phyloP scores from a whole-genome alignment of 2,888 invertebrate genomes.

The Camptogramma bilineatum region DNA sequence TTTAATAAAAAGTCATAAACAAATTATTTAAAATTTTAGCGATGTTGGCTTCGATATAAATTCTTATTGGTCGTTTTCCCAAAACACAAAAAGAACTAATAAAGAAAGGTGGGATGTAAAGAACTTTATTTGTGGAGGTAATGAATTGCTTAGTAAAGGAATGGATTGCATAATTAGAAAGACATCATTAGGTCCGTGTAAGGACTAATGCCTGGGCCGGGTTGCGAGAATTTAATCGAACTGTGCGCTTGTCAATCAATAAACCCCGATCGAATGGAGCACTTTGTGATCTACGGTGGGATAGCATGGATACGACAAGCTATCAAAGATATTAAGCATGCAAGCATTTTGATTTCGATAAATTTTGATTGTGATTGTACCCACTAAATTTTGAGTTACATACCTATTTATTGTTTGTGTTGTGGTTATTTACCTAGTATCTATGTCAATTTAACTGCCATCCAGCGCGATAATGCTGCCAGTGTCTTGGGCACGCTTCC shows the following conservation, averaged over 20 bases:
- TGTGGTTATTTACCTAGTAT: no score
- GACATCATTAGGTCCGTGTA: slow-evolving; percentile 58
- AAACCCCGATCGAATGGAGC: slow-evolving; percentile 67
- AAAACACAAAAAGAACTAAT: slow-evolving; percentile 1
- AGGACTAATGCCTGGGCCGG: slow-evolving; percentile 69
- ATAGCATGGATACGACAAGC: slow-evolving; percentile 58
- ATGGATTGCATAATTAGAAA: slow-evolving; percentile 35
- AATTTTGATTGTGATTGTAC: no score
- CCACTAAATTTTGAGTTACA: no score
- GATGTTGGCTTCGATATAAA: no score
- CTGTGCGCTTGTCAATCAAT: slow-evolving; percentile 83
- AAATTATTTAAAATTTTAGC: no score
- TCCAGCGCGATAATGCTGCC: no score
- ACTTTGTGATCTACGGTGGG: slow-evolving; percentile 57
- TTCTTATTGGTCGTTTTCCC: not conserved
- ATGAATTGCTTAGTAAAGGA: slow-evolving; percentile 30
- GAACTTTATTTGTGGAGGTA: slow-evolving; percentile 30
- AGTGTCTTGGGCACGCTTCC: no score
- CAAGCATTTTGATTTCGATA: no score
- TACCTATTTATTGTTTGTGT: no score
- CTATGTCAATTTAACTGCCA: no score
- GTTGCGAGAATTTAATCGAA: slow-evolving; percentile 78
- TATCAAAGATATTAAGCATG: not conserved
- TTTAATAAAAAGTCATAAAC: no score
- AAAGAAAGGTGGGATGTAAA: slow-evolving; percentile 8